Conservation (phyloP, 2,888 invertebrate species). For the Idaea aversata region DNA sequence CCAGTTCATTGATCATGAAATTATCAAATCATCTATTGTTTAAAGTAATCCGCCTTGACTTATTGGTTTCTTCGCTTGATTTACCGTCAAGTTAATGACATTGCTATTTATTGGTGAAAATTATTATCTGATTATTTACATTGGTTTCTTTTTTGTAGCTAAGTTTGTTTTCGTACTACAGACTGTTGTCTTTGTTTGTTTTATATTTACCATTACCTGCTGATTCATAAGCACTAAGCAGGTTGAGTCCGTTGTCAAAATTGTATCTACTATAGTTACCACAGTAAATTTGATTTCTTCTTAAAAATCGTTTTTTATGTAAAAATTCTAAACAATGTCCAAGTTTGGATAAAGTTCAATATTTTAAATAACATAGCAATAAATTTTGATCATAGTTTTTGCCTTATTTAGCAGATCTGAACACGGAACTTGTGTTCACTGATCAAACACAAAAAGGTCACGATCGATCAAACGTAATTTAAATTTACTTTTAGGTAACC, state of each 20-base stretch:
- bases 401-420: conserved; percentile 28
- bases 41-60: conserved; percentile 10
- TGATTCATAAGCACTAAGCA: too few species aligned
- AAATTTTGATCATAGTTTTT: conserved; percentile 15
- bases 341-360: conserved; percentile 8
- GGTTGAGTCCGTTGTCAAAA: too few species aligned
- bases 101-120: conserved; percentile 6
- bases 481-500: conserved; percentile 3
- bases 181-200: too few species aligned
- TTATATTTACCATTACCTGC: too few species aligned
- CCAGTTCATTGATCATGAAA: conserved; percentile 26
- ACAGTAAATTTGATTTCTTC: not conserved
- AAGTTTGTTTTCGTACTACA: too few species aligned
- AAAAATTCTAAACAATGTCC: conserved; percentile 1
- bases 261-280: not conserved
- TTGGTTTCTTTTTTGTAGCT: too few species aligned
- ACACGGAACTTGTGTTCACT: conserved; percentile 45
- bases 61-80: conserved; percentile 20
- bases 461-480: conserved; percentile 41
- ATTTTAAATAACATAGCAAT: conserved; percentile 10
- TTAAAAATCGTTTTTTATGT: not conserved
- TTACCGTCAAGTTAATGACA: conserved; percentile 16
- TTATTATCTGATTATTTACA: not conserved
- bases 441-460: conserved; percentile 45
- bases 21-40: conserved; percentile 30